A percentile compares a stretch with the other conserved stretches of the same genome.
These are phyloP conservation scores for Chamaedrilus cognettii DNA, from an alignment of 2,888 invertebrate genomes.

Conservation along the genomic window DNA sequence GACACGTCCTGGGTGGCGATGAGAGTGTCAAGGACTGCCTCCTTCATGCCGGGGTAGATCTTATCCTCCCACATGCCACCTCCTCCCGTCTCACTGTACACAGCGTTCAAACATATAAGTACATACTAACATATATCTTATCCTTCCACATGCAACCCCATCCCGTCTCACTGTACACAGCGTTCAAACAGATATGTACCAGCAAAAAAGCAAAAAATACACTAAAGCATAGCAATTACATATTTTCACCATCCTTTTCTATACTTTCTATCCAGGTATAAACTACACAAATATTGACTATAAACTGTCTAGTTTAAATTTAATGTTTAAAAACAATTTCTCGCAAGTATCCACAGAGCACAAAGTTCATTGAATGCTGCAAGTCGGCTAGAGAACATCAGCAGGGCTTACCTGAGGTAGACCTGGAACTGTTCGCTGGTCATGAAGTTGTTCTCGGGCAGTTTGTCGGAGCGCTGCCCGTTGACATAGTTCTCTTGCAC, in stretches of 20 bases:
- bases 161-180: slow-evolving; percentile 60
- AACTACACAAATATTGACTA: no score
- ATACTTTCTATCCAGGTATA: no score
- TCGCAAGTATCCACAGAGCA: no score
- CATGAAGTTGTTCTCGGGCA: slow-evolving; percentile 86
- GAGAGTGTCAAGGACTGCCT: slow-evolving; percentile 77
- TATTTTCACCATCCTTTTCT: no score
- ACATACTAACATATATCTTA: slow-evolving; percentile 82
- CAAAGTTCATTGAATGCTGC: no score
- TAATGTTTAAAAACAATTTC: no score
- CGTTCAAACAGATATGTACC: no score
- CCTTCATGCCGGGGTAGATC: slow-evolving; percentile 83
- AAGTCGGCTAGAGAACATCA: neutral
- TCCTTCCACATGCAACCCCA: slow-evolving; percentile 72
- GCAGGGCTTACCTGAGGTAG: slow-evolving; percentile 65
- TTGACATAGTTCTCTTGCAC: slow-evolving; percentile 80
- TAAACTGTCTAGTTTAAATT: no score
- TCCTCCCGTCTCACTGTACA: slow-evolving; percentile 63
- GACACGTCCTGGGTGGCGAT: slow-evolving; percentile 70
- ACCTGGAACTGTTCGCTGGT: slow-evolving; percentile 72
- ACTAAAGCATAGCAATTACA: no score
- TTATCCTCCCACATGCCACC: slow-evolving; percentile 71
- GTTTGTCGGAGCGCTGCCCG: slow-evolving; percentile 62
- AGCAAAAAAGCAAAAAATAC: no score
- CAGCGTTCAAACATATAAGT: no score